Evolutionary conservation across 2,797 vertebrate genomes (phyloP).

Genomic region (Bradypodion pumilum): DNA sequence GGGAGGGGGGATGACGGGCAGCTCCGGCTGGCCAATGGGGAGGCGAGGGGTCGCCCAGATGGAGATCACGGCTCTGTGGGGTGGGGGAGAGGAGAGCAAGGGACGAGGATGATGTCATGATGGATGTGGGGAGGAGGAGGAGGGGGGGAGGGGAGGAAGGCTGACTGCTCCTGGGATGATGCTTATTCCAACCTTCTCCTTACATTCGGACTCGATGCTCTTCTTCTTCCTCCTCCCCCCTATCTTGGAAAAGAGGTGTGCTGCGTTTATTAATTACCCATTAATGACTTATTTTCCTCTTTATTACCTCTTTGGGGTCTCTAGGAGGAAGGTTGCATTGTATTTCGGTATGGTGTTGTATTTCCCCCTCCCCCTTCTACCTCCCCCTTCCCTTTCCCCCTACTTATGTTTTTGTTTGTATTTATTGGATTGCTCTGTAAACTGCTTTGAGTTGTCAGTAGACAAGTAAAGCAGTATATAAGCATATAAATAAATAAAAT

Average conservation of each 20-base stretch:
- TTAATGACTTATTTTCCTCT: background rate
- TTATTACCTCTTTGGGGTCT: background rate
- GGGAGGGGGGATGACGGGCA: constrained; percentile 23
- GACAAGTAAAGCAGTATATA: no score
- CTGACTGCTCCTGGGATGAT: background rate
- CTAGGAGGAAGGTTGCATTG: no score
- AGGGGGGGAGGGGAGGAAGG: background rate
- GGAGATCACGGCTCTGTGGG: background rate
- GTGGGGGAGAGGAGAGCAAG: constrained; percentile 14
- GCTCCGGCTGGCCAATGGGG: constrained; percentile 15
- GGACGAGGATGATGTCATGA: constrained; percentile 29
- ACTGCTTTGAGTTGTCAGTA: no score
- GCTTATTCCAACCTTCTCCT: background rate
- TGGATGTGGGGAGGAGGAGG: background rate
- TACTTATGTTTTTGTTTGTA: no score
- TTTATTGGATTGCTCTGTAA: no score
- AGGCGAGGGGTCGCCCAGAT: background rate
- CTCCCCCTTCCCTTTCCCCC: no score
- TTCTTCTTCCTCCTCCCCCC: no score
- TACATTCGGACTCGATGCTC: no score
- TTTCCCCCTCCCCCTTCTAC: no score
- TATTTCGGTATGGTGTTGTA: no score
- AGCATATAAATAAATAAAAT: no score
- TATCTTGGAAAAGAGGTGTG: background rate
- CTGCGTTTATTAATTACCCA: background rate